Percentiles rank a stretch among this genome's conserved stretches.
These are phyloP conservation scores for Mirounga angustirostris DNA, from an alignment of 2,113 vertebrate species.

Conservation along the genomic window DNA sequence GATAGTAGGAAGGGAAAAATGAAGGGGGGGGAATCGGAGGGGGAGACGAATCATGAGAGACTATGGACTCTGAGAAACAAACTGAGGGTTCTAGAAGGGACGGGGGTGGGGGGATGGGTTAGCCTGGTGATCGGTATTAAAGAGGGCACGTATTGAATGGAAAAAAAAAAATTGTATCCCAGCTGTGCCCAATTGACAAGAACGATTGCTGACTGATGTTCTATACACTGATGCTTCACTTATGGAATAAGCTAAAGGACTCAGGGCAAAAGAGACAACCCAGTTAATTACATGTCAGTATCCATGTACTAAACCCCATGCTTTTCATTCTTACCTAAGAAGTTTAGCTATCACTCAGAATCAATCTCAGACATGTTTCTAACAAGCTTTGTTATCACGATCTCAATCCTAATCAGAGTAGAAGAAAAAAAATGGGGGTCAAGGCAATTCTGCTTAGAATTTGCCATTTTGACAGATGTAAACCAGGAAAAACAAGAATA, in stretches of 20 bases:
- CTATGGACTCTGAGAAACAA: too few species aligned
- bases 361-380: constrained; percentile 51
- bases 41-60: too few species aligned
- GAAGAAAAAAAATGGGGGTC: background rate
- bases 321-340: constrained; percentile 22
- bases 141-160: too few species aligned
- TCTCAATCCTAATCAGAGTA: background rate
- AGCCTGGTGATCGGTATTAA: too few species aligned
- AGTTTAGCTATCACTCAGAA: constrained; percentile 49
- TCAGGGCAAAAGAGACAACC: background rate
- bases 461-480: constrained; percentile 48
- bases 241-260: background rate
- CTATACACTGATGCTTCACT: background rate
- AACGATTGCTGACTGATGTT: background rate
- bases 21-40: too few species aligned
- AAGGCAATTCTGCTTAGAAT: constrained; percentile 7
- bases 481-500: background rate
- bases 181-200: background rate
- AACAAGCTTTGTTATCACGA: constrained; percentile 61
- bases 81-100: too few species aligned
- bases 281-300: background rate
- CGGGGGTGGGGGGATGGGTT: too few species aligned
- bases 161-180: background rate
- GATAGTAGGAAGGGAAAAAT: too few species aligned
- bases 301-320: background rate